Base-by-base conservation (phyloP, 2,888 invertebrate genomes). In the Endomychus coccineus region DNA sequence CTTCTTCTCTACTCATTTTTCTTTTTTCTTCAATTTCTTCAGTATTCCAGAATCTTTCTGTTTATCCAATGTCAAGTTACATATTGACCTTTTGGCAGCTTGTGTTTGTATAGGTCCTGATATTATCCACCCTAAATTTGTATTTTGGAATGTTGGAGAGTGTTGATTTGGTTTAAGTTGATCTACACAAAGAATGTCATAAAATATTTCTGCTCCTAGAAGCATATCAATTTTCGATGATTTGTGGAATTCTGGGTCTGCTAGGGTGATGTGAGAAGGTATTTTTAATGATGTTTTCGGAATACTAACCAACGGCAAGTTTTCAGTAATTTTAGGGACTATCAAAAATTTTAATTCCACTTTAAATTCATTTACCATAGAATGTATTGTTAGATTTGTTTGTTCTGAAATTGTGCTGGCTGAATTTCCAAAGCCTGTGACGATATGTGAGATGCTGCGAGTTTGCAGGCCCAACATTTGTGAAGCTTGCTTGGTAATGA, bases 131-230 rank as follows among this genome's bases (percentile, higher is more conserved):
- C 30, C 16, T 3, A 30, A 30, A 9, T 11, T n/a, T 3, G 30
- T 30, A 16, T 15, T 16, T 17, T 30, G 14, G 4, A 30, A 17
- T n/a, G 10, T 11, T 30, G 16, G 16, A 9, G 11, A n/a, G 16
- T 30, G 14, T 17, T 16, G 4, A 3, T n/a, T n/a, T n/a, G n/a
- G 4, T 6, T 30, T 30, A n/a, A 16, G 9, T 34, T 39, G 22
- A 10, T 25, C 38, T 6, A 11, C 10, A 6, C 9, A 33, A 22
- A 41, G 23, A n/a, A 41, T 21, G 7, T 31, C 27, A 14, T 21
- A 36, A 40, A 36, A 40, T 10, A 40, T 31, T 16, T 32, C 32
- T 2, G 40, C 36, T 16, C 36, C 40, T 4, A 40, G 13, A 6
- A 40, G 27, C 6, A 37, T 23, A 27, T 40, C 40, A 10, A 41